Evolutionary conservation across 2,888 invertebrate genomes (phyloP).

Genomic region (Acleris emargana): DNA sequence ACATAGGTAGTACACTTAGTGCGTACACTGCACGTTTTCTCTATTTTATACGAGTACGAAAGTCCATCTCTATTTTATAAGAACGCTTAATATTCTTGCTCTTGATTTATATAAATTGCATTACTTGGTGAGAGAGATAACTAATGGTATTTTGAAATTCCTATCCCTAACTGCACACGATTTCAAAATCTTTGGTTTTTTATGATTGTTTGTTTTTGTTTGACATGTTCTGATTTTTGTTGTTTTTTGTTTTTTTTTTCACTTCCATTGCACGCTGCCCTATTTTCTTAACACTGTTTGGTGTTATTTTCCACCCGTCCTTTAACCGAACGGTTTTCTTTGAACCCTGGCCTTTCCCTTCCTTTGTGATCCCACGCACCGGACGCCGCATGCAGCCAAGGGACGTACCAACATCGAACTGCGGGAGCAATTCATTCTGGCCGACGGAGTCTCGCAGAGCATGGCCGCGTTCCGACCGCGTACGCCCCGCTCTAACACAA

Average conservation of each 20-base stretch:
- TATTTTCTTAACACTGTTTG: conserved; percentile 68
- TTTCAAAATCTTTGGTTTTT: conserved; percentile 61
- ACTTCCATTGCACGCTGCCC: conserved; percentile 79
- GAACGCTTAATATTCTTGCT: conserved; percentile 54
- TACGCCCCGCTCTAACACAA: conserved; percentile 91
- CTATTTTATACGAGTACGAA: background rate
- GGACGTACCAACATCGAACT: conserved; percentile 99
- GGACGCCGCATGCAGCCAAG: conserved; percentile 92
- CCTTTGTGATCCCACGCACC: conserved; percentile 71
- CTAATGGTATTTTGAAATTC: conserved; percentile 77
- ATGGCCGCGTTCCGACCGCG: conserved; percentile 99
- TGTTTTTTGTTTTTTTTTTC: conserved; percentile 80
- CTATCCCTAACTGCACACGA: conserved; percentile 79
- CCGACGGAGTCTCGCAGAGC: conserved; percentile 98
- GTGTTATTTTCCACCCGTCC: conserved; percentile 70
- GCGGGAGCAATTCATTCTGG: conserved; percentile 99
- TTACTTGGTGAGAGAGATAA: conserved; percentile 75
- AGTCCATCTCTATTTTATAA: conserved; percentile 6
- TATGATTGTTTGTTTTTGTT: conserved; percentile 75
- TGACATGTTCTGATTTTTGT: conserved; percentile 82
- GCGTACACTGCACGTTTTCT: conserved; percentile 14
- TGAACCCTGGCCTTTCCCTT: conserved; percentile 56
- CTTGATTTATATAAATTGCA: conserved; percentile 67
- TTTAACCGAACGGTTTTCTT: conserved; percentile 77
- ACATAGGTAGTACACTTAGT: conserved; percentile 19